phyloP scores from a whole-genome alignment of 2,888 invertebrate genomes.

The Lacanobia wlatinum region DNA sequence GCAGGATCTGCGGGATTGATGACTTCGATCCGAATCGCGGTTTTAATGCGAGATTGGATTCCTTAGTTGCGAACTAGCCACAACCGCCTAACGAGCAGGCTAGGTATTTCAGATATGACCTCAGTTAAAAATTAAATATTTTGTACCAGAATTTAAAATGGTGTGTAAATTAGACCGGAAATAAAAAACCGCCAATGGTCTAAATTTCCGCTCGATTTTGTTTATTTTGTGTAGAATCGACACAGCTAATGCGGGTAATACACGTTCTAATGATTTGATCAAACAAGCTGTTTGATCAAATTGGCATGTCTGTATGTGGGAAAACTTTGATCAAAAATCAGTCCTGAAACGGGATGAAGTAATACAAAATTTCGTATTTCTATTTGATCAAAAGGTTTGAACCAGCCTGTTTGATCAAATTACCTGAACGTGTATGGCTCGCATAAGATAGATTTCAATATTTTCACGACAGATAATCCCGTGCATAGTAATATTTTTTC shows the following conservation, averaged over 20 bases:
- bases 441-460: constrained; percentile 24
- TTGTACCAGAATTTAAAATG: constrained; percentile 3
- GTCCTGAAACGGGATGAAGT: no score
- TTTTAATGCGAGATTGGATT: no score
- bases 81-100: neutral
- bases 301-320: no score
- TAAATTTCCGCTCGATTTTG: constrained; percentile 16
- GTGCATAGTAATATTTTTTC: constrained; percentile 3
- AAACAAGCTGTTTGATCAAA: no score
- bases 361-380: no score
- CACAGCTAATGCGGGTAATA: neutral
- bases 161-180: constrained; percentile 19
- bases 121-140: neutral
- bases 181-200: constrained; percentile 17
- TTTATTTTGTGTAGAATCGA: constrained; percentile 1
- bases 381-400: no score
- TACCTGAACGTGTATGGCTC: no score
- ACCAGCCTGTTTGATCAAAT: no score
- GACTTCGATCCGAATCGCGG: no score
- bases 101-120: constrained; percentile 10
- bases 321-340: no score
- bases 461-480: constrained; percentile 4
- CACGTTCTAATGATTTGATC: no score
- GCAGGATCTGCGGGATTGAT: no score
- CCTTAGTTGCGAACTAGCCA: constrained; percentile 13